Evolutionary conservation across 2,888 invertebrate species (phyloP), one percentile per base, ranked within the genome.

Genomic region (Andrena minutula): DNA sequence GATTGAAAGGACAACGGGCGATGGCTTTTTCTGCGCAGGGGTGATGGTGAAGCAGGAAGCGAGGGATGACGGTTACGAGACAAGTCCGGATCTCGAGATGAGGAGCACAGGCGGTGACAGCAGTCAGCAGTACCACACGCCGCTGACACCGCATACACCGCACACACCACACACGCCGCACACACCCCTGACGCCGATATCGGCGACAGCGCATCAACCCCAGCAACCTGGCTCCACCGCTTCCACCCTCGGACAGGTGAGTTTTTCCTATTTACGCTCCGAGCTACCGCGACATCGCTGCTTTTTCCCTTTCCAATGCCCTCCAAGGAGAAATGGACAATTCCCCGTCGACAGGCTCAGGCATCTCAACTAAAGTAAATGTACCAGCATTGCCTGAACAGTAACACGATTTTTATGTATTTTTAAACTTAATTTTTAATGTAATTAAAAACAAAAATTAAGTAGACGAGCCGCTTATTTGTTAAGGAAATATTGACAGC

Each of bases 31-130:
- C 73, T 66, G 78, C 66, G 79, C 86, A 94, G 94, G 93, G 78
- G 90, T 93, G 85, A 88, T 94, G 93, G 94, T 94, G 89, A 94
- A 94, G 85, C 95, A 96, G 92, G 97, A 97, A 95, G 96, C 96
- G 91, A 96, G 97, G 92, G 98, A 98, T 95, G 98, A 98, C 95
- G 98, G 98, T 88, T 98, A 98, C 95, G 98, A 98, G 95, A 97
- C 98, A 90, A 97, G 97, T 94, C 97, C 95, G 86, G 95, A 95
- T 93, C 94, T 95, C 92, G 94, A 95, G 93, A 94, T 95, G 92
- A 91, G 94, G 85, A 94, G 94, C 89, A 93, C 92, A 88, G 94
- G 94, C 60, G 93, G 93, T 91, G 93, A 94, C 92, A 93, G 93
- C 90, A 91, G 91, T 87, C 94, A 93, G 88, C 93, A 94, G 91